These are phyloP conservation scores for Microctenopoma stevenorrisi DNA, from an alignment of 2,797 vertebrate genomes.

Conservation along the genomic window DNA sequence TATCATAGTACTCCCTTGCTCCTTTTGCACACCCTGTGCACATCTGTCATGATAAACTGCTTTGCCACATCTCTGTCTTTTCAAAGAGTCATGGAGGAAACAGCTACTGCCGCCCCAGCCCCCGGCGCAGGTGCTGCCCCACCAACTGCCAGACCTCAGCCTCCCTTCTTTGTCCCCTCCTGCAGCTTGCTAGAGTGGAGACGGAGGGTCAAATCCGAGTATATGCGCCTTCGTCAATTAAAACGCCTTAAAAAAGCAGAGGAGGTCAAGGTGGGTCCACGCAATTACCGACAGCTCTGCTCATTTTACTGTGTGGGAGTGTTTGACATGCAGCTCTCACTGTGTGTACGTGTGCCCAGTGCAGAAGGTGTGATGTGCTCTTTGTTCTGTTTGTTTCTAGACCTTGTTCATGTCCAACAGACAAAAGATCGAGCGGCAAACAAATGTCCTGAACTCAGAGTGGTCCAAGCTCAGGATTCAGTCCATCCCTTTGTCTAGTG, in stretches of 20 bases:
- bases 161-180: constrained; percentile 74
- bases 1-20: not conserved
- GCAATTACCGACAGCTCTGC: not conserved
- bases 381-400: constrained; percentile 74
- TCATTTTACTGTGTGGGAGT: not conserved
- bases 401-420: constrained; percentile 92
- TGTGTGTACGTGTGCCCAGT: not conserved
- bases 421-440: constrained; percentile 91
- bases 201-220: constrained; percentile 95
- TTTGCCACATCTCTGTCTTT: constrained; percentile 21
- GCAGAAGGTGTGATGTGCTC: constrained; percentile 5
- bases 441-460: constrained; percentile 90
- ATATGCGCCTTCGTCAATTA: constrained; percentile 95
- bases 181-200: constrained; percentile 91
- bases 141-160: constrained; percentile 56
- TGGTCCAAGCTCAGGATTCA: constrained; percentile 95
- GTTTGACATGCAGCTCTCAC: not conserved
- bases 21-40: not conserved
- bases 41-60: constrained; percentile 3
- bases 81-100: constrained; percentile 74
- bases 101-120: constrained; percentile 43
- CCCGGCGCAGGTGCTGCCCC: constrained; percentile 53
- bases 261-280: constrained; percentile 89
- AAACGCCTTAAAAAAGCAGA: constrained; percentile 95
- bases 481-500: constrained; percentile 86